These are phyloP conservation scores for Sitophilus oryzae DNA, from an alignment of 1,140 invertebrate genomes.

Conservation along the genomic window DNA sequence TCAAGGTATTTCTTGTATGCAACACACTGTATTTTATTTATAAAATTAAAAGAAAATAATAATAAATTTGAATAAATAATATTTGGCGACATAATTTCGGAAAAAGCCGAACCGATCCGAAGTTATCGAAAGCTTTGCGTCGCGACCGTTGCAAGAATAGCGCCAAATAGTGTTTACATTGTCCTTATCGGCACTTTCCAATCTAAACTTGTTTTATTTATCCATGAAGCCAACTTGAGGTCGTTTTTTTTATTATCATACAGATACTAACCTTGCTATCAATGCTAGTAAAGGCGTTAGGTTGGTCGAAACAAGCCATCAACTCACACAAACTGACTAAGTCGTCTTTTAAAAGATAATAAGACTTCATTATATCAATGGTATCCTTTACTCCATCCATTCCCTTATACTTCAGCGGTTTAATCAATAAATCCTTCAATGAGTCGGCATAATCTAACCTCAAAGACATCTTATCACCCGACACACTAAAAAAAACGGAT, in stretches of 20 bases:
- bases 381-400: slow-evolving; percentile 67
- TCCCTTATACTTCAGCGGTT: slow-evolving; percentile 65
- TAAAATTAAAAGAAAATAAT: too few relatives aligned
- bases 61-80: too few relatives aligned
- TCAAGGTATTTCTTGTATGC: too few relatives aligned
- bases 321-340: slow-evolving; percentile 82
- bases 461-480: slow-evolving; percentile 69
- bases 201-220: too few relatives aligned
- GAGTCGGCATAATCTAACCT: slow-evolving; percentile 77
- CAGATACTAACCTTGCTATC: slow-evolving; percentile 63
- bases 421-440: slow-evolving; percentile 64
- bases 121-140: too few relatives aligned
- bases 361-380: slow-evolving; percentile 71
- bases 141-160: too few relatives aligned
- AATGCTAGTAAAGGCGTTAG: slow-evolving; percentile 66
- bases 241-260: not conserved
- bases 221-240: slow-evolving; percentile 6
- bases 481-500: slow-evolving; percentile 52
- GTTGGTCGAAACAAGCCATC: slow-evolving; percentile 71
- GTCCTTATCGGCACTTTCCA: too few relatives aligned
- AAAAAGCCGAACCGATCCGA: too few relatives aligned
- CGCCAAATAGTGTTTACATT: too few relatives aligned
- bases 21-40: too few relatives aligned
- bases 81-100: too few relatives aligned
- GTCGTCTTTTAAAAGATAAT: slow-evolving; percentile 85